phyloP scores from a whole-genome alignment of 2,888 invertebrate species.

The Ennomos quercinarius region DNA sequence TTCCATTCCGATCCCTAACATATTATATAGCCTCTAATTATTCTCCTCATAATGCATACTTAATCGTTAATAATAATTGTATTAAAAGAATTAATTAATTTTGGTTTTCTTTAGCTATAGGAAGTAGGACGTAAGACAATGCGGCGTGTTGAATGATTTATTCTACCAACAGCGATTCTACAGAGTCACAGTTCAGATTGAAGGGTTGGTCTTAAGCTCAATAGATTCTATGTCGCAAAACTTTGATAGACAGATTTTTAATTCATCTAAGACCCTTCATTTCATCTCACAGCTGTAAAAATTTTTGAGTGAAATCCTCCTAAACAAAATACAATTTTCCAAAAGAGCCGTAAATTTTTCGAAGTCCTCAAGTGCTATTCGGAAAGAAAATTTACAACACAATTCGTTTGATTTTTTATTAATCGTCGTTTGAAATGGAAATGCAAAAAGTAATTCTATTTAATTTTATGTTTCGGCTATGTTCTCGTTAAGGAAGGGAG shows the following conservation, averaged over 20 bases:
- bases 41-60: too few relatives aligned
- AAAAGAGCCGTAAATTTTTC: constrained; percentile 26
- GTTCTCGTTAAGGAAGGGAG: background rate
- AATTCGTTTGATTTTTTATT: constrained; percentile 27
- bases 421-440: constrained; percentile 26
- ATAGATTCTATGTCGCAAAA: background rate
- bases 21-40: too few relatives aligned
- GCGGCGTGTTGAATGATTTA: too few relatives aligned
- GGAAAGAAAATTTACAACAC: constrained; percentile 17
- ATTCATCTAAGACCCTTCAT: background rate
- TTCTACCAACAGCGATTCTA: too few relatives aligned
- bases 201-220: too few relatives aligned
- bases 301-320: constrained; percentile 33
- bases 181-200: too few relatives aligned
- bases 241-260: background rate
- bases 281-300: constrained; percentile 4
- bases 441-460: constrained; percentile 21
- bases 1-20: too few relatives aligned
- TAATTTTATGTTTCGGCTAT: constrained; percentile 6
- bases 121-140: too few relatives aligned
- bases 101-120: too few relatives aligned
- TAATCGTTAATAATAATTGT: too few relatives aligned
- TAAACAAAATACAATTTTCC: constrained; percentile 23
- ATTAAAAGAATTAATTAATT: too few relatives aligned
- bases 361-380: constrained; percentile 22